phyloP scores from a whole-genome alignment of 2,113 vertebrate species.

The Burhinus bistriatus region DNA sequence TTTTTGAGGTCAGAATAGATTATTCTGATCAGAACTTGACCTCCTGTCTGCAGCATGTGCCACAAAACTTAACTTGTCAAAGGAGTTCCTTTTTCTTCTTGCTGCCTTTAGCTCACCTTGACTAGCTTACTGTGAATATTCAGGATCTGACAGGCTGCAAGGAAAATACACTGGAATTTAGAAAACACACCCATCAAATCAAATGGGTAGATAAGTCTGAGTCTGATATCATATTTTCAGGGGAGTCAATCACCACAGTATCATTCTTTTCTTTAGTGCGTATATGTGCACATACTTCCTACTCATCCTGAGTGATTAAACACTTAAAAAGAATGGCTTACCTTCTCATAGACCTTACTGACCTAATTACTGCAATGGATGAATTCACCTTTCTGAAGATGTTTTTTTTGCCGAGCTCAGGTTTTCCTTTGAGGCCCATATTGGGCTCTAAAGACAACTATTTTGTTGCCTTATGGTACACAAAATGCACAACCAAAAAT shows the following conservation, averaged over 20 bases:
- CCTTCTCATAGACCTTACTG: not conserved
- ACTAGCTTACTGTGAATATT: not conserved
- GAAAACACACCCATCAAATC: not conserved
- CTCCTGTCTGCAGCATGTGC: not conserved
- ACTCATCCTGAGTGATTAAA: not conserved
- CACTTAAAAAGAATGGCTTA: not conserved
- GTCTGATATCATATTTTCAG: not conserved
- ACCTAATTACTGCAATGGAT: not conserved
- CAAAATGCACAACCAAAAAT: not conserved
- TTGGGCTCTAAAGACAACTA: not conserved
- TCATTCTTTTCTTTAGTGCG: not conserved
- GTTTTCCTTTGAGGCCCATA: not conserved
- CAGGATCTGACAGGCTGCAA: not conserved
- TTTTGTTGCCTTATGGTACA: not conserved
- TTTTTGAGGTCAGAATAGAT: not conserved
- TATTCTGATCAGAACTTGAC: not conserved
- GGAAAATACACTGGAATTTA: not conserved
- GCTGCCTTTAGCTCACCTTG: not conserved
- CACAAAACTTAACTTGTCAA: not conserved
- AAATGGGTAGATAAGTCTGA: not conserved
- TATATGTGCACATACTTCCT: not conserved
- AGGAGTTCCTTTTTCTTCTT: not conserved
- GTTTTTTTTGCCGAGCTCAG: not conserved
- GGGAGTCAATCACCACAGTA: not conserved
- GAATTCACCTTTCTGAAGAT: not conserved